Evolutionary conservation across 1,140 invertebrate genomes (phyloP).

Genomic region (Anoplophora glabripennis): DNA sequence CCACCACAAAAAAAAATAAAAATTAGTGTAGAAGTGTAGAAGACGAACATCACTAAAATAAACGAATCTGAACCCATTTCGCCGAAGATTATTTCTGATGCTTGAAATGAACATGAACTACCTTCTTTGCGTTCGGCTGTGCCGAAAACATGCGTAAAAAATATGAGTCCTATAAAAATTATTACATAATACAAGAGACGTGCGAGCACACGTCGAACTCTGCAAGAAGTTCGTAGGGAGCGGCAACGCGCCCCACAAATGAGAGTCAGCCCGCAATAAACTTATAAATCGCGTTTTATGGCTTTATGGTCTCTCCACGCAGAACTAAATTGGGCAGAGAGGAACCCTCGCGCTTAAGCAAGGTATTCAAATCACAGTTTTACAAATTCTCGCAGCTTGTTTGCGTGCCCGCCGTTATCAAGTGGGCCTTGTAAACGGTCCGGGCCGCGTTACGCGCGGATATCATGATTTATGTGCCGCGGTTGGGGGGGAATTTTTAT

Average conservation of each 20-base stretch:
- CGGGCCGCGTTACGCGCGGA: no score
- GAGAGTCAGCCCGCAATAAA: conserved; percentile 46
- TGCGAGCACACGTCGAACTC: conserved; percentile 18
- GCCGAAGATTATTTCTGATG: no score
- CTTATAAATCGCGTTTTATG: conserved; percentile 49
- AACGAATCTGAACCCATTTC: no score
- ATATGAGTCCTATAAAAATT: conserved; percentile 30
- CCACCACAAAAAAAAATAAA: no score
- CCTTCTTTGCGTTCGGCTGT: background rate
- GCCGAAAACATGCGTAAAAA: conserved; percentile 5
- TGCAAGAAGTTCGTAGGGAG: conserved; percentile 10
- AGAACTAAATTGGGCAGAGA: conserved; percentile 40
- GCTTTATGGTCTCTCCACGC: conserved; percentile 45
- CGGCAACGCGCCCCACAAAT: conserved; percentile 42
- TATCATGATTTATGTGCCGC: no score
- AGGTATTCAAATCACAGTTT: conserved; percentile 39
- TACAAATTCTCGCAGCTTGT: conserved; percentile 15
- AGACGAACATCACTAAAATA: no score
- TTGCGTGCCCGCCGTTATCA: background rate
- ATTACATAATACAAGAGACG: conserved; percentile 33
- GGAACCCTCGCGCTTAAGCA: conserved; percentile 37
- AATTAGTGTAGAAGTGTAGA: no score
- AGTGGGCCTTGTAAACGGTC: no score
- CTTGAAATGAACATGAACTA: no score
- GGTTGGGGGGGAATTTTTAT: no score